Conservation (phyloP, 2,888 invertebrate genomes). For the Teleogryllus oceanicus region DNA sequence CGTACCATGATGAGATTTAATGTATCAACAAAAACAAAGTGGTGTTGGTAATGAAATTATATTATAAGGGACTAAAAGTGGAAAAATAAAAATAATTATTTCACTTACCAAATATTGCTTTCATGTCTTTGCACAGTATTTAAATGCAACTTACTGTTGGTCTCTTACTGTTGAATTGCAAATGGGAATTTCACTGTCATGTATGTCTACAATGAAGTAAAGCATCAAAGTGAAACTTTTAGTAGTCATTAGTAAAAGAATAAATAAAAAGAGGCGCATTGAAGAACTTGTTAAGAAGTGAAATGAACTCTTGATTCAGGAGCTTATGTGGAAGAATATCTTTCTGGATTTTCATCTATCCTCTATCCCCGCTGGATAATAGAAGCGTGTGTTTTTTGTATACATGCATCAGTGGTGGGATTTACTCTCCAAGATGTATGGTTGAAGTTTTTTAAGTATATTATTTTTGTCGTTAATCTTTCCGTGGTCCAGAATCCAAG, state of each 20-base stretch:
- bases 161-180: conserved; percentile 22
- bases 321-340: neutral
- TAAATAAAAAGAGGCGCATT: no score
- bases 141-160: conserved; percentile 26
- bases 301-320: no score
- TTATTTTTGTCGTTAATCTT: conserved; percentile 9
- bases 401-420: neutral
- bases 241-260: no score
- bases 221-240: neutral
- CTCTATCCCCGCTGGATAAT: neutral
- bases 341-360: conserved; percentile 7
- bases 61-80: neutral
- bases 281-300: no score
- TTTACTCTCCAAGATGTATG: conserved; percentile 6
- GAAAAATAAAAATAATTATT: conserved; percentile 21
- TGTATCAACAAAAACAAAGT: conserved; percentile 20
- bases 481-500: conserved; percentile 9
- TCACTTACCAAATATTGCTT: neutral
- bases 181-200: neutral
- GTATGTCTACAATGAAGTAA: conserved; percentile 8
- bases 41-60: conserved; percentile 11
- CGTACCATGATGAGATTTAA: neutral
- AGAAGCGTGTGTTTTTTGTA: conserved; percentile 18
- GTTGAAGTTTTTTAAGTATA: conserved; percentile 12
- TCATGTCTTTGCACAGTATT: conserved; percentile 33